A percentile compares a stretch with the other conserved stretches of the same genome.
These are phyloP conservation scores for Conus betulinus DNA, from an alignment of 1,140 invertebrate genomes.

Conservation along the genomic window DNA sequence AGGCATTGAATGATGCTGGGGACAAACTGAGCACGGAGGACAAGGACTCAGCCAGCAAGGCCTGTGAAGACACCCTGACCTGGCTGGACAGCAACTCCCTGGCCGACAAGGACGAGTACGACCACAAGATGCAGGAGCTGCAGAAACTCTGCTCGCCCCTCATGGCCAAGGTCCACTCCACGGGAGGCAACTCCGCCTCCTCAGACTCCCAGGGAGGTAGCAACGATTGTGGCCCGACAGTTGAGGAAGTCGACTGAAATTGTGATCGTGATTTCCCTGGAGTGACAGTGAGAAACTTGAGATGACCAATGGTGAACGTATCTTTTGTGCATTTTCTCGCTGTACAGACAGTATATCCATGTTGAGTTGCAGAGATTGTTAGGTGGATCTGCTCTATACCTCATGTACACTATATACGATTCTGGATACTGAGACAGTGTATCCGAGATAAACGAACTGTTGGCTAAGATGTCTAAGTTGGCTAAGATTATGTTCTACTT, in stretches of 20 bases:
- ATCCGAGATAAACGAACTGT: too few species aligned
- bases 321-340: not conserved
- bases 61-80: conserved; percentile 88
- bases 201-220: not conserved
- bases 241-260: conserved; percentile 69
- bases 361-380: not conserved
- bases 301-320: too few species aligned
- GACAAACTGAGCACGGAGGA: conserved; percentile 80
- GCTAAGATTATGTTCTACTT: too few species aligned
- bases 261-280: not conserved
- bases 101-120: conserved; percentile 72
- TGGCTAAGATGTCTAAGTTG: too few species aligned
- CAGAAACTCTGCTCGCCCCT: conserved; percentile 74
- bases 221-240: conserved; percentile 47
- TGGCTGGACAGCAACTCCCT: conserved; percentile 95
- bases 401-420: not conserved
- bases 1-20: conserved; percentile 84
- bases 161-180: conserved; percentile 77
- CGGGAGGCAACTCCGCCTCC: not conserved
- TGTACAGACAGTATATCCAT: too few species aligned
- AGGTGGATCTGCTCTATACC: not conserved
- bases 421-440: not conserved
- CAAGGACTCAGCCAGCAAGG: conserved; percentile 79
- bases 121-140: conserved; percentile 69
- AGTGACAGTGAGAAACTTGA: too few species aligned